A percentile compares a stretch with the other conserved stretches of the same genome.
Conservation (phyloP, 2,888 invertebrate genomes). For the Mylabris sibirica region DNA sequence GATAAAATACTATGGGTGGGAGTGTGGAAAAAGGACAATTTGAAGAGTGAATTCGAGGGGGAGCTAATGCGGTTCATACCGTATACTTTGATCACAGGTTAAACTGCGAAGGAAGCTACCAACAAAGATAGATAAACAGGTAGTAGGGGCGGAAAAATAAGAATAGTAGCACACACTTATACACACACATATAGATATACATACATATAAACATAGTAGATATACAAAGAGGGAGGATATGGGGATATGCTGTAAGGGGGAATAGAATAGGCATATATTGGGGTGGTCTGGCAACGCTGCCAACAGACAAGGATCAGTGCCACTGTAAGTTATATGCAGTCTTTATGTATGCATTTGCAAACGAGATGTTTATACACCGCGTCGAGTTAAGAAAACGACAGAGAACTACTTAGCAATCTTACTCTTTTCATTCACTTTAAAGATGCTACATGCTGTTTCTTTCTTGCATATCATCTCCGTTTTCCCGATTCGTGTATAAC, state of each 20-base stretch:
- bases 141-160: conserved; percentile 49
- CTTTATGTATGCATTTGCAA: conserved; percentile 57
- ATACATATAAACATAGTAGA: conserved; percentile 13
- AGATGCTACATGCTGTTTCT: conserved; percentile 18
- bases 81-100: conserved; percentile 52
- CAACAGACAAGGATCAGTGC: conserved; percentile 56
- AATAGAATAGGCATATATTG: conserved; percentile 26
- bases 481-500: neutral
- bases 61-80: conserved; percentile 50
- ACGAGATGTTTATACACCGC: conserved; percentile 57
- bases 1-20: conserved; percentile 20
- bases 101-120: conserved; percentile 51
- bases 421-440: conserved; percentile 25
- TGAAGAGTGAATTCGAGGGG: conserved; percentile 39
- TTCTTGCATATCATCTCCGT: conserved; percentile 21
- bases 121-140: conserved; percentile 49
- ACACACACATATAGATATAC: conserved; percentile 28
- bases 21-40: conserved; percentile 35
- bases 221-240: conserved; percentile 33
- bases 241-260: conserved; percentile 15
- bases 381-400: conserved; percentile 50
- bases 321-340: conserved; percentile 58
- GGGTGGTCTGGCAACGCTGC: conserved; percentile 46
- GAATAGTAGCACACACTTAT: conserved; percentile 43
- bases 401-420: conserved; percentile 30